Percentiles rank a stretch among this genome's conserved stretches.
Conservation (phyloP, 2,113 vertebrate species). For the Protobothrops mucrosquamatus region DNA sequence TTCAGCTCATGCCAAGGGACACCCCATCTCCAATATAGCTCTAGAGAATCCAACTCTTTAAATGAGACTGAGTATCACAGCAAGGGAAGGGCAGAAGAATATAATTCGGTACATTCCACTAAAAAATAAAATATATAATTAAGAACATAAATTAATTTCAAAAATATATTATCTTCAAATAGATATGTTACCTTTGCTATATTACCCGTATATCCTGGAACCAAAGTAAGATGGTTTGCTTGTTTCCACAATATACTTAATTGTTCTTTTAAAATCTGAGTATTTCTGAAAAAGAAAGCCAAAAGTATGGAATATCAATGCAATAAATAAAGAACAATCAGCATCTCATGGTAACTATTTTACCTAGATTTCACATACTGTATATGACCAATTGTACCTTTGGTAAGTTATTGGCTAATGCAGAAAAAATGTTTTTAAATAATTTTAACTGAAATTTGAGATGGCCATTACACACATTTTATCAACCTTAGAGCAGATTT, state of each 20-base stretch:
- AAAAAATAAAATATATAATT: neutral
- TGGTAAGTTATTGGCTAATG: neutral
- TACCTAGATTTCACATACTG: neutral
- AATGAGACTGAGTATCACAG: neutral
- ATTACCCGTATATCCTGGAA: slow-evolving; percentile 83
- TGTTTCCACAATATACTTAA: slow-evolving; percentile 82
- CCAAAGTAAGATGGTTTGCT: slow-evolving; percentile 75
- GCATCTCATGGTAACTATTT: neutral
- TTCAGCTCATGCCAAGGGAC: neutral
- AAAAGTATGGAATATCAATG: neutral
- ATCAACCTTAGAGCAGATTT: neutral
- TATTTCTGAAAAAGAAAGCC: slow-evolving; percentile 74
- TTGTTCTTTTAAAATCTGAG: slow-evolving; percentile 81
- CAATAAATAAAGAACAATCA: neutral
- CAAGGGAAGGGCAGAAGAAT: neutral
- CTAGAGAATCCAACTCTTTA: neutral
- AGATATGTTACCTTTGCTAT: slow-evolving; percentile 80
- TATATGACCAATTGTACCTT: neutral
- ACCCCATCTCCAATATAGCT: neutral
- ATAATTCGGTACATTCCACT: neutral
- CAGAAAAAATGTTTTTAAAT: neutral
- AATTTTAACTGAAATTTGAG: neutral
- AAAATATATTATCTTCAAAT: neutral
- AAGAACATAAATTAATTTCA: neutral
- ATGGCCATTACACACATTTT: neutral